Evolutionary conservation across 2,113 vertebrate genomes (phyloP), one percentile per base, ranked within the genome.

Genomic region (Chaetorhynchus papuensis): DNA sequence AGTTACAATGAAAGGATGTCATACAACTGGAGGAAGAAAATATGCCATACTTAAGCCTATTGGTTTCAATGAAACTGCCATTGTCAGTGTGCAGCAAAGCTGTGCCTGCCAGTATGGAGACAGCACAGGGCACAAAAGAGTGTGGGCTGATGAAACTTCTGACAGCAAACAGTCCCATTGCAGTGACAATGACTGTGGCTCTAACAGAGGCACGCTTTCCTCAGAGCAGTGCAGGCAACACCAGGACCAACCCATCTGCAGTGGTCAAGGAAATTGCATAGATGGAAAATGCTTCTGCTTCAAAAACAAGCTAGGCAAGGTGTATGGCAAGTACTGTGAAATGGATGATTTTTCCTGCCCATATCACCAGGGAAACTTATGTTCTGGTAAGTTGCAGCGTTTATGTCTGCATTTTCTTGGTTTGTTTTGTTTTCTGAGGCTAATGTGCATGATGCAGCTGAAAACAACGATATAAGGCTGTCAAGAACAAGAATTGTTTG

Each of bases 311-410:
- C 98, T 99, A 15, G 99, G 99, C 83, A 98, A 95, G 72, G 96
- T 99, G 9, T 99, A 98, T 39, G 99, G 99, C 88, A 98, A 98
- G 97, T 98, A 99, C 97, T 99, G 99, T 83, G 98, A 99, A 97
- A 98, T 98, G 82, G 99, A 99, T 65, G 98, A 99, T 93, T 99
- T 99, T 97, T 99, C 99, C 81, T 99, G 99, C 92, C 98, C 98
- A 0, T 99, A 99, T 89, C 82, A 98, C 52, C 95, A 97, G 44
- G 99, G 99, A 39, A 95, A 94, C 37, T 74, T 98, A 56, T 99
- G 99, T 97, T 99, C 98, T 95, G 99, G 99, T 99, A 96, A 98
- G 98, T 87, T 92, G 42, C n/a, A 80, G 85, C 31, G 3, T 42
- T 83, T 54, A 45, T 27, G 28, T 70, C 16, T 39, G 11, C 77